phyloP scores from a whole-genome alignment of 1,140 invertebrate species.

The Macrocentrus cingulum region DNA sequence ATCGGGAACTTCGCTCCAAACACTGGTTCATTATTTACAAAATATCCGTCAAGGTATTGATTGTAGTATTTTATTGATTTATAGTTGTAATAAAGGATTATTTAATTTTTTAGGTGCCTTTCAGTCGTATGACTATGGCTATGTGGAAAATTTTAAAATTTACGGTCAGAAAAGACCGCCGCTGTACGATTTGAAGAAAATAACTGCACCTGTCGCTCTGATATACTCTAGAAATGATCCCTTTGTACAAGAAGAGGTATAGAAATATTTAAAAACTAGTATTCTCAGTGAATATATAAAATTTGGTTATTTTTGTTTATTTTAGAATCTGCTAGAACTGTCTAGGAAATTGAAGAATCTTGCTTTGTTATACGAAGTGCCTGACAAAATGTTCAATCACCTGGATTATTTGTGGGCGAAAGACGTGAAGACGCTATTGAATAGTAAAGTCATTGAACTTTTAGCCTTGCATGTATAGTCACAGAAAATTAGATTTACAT shows the following conservation, averaged over 20 bases:
- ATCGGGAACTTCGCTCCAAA: slow-evolving; percentile 61
- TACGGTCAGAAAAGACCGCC: slow-evolving; percentile 61
- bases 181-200: slow-evolving; percentile 61
- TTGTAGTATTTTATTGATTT: slow-evolving; percentile 11
- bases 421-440: slow-evolving; percentile 40
- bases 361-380: slow-evolving; percentile 31
- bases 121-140: slow-evolving; percentile 59
- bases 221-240: slow-evolving; percentile 71
- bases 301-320: slow-evolving; percentile 12
- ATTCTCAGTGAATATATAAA: neutral
- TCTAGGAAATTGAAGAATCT: slow-evolving; percentile 36
- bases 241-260: slow-evolving; percentile 51
- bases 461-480: neutral
- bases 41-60: slow-evolving; percentile 38
- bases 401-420: slow-evolving; percentile 48
- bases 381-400: slow-evolving; percentile 45
- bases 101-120: slow-evolving; percentile 41
- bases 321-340: slow-evolving; percentile 35
- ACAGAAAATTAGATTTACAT: neutral
- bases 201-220: slow-evolving; percentile 66
- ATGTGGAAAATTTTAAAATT: slow-evolving; percentile 52
- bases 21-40: slow-evolving; percentile 57
- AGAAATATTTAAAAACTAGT: slow-evolving; percentile 8
- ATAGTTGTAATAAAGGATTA: slow-evolving; percentile 25
- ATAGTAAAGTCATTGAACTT: slow-evolving; percentile 33